phyloP scores from a whole-genome alignment of 2,888 invertebrate species.

The Portevinia maculata region DNA sequence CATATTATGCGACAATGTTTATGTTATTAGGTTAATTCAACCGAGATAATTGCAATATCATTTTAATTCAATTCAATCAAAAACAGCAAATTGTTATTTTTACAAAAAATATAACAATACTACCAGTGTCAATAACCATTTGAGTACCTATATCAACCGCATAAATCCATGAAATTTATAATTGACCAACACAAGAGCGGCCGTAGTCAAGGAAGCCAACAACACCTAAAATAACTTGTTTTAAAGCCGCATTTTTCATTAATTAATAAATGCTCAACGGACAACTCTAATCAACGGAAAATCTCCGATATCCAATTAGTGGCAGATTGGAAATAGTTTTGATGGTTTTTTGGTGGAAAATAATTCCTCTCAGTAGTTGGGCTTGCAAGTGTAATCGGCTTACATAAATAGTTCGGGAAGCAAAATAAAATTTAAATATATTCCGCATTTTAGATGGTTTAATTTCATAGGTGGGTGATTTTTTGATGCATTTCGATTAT shows the following conservation, averaged over 20 bases:
- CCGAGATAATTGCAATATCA: no score
- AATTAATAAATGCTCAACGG: constrained; percentile 31
- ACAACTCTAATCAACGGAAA: constrained; percentile 23
- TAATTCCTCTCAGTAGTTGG: background rate
- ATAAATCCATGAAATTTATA: constrained; percentile 14
- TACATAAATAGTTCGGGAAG: background rate
- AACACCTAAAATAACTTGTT: background rate
- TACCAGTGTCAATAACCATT: no score
- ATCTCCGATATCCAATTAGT: constrained; percentile 39
- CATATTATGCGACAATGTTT: no score
- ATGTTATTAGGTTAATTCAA: no score
- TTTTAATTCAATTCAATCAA: no score
- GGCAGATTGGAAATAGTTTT: constrained; percentile 22
- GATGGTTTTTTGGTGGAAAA: no score
- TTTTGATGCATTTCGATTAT: background rate
- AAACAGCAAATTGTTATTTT: no score
- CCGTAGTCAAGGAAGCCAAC: background rate
- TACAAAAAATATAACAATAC: no score
- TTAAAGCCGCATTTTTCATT: background rate
- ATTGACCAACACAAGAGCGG: background rate
- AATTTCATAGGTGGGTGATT: background rate
- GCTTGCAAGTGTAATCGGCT: background rate
- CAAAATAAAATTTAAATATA: background rate
- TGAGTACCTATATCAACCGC: no score
- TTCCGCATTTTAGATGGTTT: background rate